Evolutionary conservation across 2,888 invertebrate species (phyloP).

Genomic region (Eupithecia pulchellata): DNA sequence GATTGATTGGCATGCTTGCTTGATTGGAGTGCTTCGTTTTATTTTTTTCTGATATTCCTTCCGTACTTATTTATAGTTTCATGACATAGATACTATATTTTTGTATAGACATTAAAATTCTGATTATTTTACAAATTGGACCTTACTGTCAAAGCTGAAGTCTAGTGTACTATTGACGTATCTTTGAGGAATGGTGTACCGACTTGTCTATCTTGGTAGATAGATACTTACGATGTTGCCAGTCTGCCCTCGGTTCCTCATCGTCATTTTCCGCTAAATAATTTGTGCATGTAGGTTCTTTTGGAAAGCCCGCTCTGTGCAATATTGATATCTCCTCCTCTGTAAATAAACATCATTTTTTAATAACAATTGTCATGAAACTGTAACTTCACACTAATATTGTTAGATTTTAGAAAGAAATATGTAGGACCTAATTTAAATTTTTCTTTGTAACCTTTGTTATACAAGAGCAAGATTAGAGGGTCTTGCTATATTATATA

Average conservation of each 20-base stretch:
- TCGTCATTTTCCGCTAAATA: conserved; percentile 90
- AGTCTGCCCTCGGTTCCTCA: conserved; percentile 91
- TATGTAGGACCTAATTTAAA: too few relatives aligned
- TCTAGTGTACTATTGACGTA: background rate
- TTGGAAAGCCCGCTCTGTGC: conserved; percentile 87
- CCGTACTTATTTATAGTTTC: too few relatives aligned
- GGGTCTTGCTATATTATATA: too few relatives aligned
- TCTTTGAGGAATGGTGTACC: too few relatives aligned
- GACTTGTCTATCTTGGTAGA: background rate
- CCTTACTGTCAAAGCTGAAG: background rate
- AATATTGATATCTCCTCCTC: conserved; percentile 90
- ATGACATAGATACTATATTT: too few relatives aligned
- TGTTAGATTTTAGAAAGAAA: too few relatives aligned
- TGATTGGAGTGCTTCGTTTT: too few relatives aligned
- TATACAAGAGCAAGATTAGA: too few relatives aligned
- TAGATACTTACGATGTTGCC: conserved; percentile 90
- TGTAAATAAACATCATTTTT: conserved; percentile 59
- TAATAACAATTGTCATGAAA: background rate
- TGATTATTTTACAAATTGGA: background rate
- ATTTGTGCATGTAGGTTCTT: conserved; percentile 90
- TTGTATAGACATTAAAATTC: too few relatives aligned
- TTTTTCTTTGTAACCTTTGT: too few relatives aligned
- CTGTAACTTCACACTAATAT: background rate
- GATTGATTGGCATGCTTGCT: too few relatives aligned
- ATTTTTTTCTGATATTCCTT: too few relatives aligned